Percentiles rank a stretch among this genome's conserved stretches.
Conservation (phyloP, 2,888 invertebrate genomes). For the Cheilosia vulpina region DNA sequence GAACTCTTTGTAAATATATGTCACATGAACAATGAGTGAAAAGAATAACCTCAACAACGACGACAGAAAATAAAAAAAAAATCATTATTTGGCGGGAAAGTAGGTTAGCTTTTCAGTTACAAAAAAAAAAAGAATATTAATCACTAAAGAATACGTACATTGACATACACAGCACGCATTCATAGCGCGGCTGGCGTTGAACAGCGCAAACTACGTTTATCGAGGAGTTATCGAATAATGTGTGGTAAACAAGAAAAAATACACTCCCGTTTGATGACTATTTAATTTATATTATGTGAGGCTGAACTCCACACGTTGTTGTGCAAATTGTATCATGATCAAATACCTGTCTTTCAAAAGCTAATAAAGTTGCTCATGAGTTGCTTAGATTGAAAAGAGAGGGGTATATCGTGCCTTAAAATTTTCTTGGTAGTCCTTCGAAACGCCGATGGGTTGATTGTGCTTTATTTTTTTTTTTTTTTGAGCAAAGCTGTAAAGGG, state of each 20-base stretch:
- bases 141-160: conserved; percentile 10
- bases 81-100: conserved; percentile 38
- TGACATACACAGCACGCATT: conserved; percentile 1
- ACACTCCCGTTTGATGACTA: not conserved
- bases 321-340: too few relatives aligned
- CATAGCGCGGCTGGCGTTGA: not conserved
- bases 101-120: conserved; percentile 36
- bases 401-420: too few relatives aligned
- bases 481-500: too few relatives aligned
- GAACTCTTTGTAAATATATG: conserved; percentile 22
- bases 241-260: not conserved
- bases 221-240: not conserved
- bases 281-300: too few relatives aligned
- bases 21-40: conserved; percentile 39
- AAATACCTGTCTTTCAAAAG: too few relatives aligned
- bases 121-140: conserved; percentile 13
- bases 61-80: not conserved
- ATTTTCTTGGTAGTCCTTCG: too few relatives aligned
- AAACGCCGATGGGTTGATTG: too few relatives aligned
- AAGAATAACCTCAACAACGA: conserved; percentile 20
- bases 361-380: too few relatives aligned
- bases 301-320: too few relatives aligned
- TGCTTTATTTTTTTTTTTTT: too few relatives aligned
- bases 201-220: not conserved
- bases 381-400: too few relatives aligned